phyloP scores from a whole-genome alignment of 1,140 invertebrate species.

The Heterodera carotae region DNA sequence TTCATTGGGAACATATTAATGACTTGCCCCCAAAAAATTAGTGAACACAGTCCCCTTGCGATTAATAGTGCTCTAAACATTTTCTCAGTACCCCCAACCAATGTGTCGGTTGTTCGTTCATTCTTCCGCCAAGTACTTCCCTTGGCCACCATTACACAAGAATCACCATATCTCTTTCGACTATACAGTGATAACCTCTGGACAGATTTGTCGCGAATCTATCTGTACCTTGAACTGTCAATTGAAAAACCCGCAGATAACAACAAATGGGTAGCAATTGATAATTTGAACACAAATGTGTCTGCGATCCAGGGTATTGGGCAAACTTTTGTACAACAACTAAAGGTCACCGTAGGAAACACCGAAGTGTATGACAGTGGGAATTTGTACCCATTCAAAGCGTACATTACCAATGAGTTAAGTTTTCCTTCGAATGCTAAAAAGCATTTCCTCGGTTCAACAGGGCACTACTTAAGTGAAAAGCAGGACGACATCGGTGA shows the following conservation, averaged over 20 bases:
- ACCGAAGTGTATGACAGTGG: conserved; percentile 32
- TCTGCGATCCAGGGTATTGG: conserved; percentile 31
- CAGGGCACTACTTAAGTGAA: background rate
- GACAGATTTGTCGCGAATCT: conserved; percentile 33
- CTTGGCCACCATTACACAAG: conserved; percentile 25
- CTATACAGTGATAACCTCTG: conserved; percentile 27
- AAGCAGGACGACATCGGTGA: conserved; percentile 4
- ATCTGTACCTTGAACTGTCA: conserved; percentile 20
- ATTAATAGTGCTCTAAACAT: conserved; percentile 20
- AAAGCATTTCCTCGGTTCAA: conserved; percentile 22
- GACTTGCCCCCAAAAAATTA: conserved; percentile 24
- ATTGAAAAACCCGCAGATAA: conserved; percentile 13
- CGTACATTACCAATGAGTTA: conserved; percentile 28
- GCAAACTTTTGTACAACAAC: conserved; percentile 32
- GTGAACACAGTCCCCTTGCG: conserved; percentile 27
- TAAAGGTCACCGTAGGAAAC: conserved; percentile 30
- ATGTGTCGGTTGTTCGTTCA: conserved; percentile 30
- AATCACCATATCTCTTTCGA: conserved; percentile 25
- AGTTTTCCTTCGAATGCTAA: conserved; percentile 8
- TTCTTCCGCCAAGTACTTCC: conserved; percentile 33
- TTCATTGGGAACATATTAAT: conserved; percentile 25
- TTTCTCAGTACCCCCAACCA: conserved; percentile 32
- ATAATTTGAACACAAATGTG: background rate
- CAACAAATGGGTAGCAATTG: background rate
- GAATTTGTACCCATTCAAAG: conserved; percentile 31